Evolutionary conservation across 2,113 vertebrate species (phyloP).

Genomic region (Alouatta palliata): DNA sequence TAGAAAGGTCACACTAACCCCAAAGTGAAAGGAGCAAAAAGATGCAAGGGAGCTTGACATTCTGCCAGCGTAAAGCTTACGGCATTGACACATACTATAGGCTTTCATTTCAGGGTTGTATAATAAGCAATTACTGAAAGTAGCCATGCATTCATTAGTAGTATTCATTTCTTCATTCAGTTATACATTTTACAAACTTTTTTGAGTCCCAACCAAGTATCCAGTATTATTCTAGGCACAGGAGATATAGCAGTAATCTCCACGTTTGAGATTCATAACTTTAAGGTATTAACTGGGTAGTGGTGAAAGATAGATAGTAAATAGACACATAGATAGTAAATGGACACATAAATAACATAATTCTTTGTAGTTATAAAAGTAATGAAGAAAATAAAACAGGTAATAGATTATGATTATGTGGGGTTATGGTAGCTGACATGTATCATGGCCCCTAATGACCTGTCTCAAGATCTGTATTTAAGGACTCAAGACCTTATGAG

Average conservation of each 20-base stretch:
- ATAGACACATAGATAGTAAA: not conserved
- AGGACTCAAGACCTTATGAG: not conserved
- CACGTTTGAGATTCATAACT: not conserved
- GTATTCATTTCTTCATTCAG: not conserved
- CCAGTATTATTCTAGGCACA: not conserved
- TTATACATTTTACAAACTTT: not conserved
- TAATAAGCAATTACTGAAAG: not conserved
- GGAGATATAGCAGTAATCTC: not conserved
- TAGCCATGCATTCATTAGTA: not conserved
- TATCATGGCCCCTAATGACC: not conserved
- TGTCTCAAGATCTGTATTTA: not conserved
- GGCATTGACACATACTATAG: not conserved
- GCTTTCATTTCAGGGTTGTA: not conserved
- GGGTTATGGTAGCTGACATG: no score
- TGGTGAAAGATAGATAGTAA: not conserved
- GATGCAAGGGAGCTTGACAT: not conserved
- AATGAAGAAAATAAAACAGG: not conserved
- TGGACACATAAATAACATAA: not conserved
- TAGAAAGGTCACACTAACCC: not conserved
- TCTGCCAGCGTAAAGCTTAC: not conserved
- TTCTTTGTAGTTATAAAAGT: not conserved
- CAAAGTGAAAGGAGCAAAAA: not conserved
- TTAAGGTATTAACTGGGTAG: not conserved
- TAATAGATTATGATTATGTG: not conserved
- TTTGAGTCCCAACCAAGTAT: not conserved